Evolutionary conservation across 2,113 vertebrate species (phyloP), one percentile per base, ranked within the genome.

Genomic region (Stigmatopora argus): DNA sequence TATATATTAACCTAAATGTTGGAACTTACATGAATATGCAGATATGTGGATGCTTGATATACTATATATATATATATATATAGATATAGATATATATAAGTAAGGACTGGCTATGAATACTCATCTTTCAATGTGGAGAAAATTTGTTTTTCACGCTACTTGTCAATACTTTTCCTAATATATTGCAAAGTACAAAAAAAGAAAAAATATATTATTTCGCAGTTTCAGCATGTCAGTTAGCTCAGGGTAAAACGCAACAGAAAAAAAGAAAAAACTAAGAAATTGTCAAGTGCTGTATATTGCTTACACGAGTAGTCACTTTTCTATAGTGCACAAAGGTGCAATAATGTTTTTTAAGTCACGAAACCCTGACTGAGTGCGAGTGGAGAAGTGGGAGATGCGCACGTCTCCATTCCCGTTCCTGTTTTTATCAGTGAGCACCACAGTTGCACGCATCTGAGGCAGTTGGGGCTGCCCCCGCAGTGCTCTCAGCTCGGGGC

Each of bases 381-480:
- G n/a, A 70, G 64, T 59, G 11, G 67, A 74, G 74, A 70, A 72
- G 68, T 71, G 70, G 70, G 72, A 76, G 72, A 77, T 78, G 71
- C 71, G 75, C 76, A 73, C 67, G 67, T 67, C 73, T 65, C 74
- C 67, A 41, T 66, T 62, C 59, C 73, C 21, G 66, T 74, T 52
- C 57, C 70, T 8, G 68, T 69, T 71, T 81, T 83, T 82, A 83
- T 85, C 84, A 66, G 78, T 1, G 55, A 75, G 72, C 56, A 48
- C 74, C 78, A 81, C 77, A 74, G 78, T 69, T 59, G 58, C 80
- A 79, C 64, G 35, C 59, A 77, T 81, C 77, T 70, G 67, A 79
- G 64, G 64, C 73, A 62, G 74, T 51, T 68, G 72, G 78, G 73
- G 63, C 73, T 62, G 70, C 74, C 75, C 78, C 75, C 68, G 65